Evolutionary conservation across 2,888 invertebrate species (phyloP), one percentile per base, ranked within the genome.

Genomic region (Dasypogon diadema): DNA sequence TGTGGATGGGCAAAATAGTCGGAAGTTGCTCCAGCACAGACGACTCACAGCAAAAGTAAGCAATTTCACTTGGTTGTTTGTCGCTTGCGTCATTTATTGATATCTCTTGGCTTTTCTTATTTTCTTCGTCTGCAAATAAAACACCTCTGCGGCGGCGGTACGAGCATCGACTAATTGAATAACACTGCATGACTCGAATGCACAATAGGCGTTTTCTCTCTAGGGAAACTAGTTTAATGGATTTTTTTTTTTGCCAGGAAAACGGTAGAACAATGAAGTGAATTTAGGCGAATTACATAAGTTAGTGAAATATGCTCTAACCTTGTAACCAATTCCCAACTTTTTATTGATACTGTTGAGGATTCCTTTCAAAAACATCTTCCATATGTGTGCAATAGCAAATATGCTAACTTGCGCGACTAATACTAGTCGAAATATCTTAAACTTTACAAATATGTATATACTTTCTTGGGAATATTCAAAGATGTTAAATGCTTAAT

Each of bases 61-160:
- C 16, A 51, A 65, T 65, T 65, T 65, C 65, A 46, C 65, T 46
- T n/a, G 10, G 16, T 6, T 34, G 48, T 65, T 65, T 26, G 46
- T 22, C 10, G 46, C 65, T 65, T 65, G 24, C 65, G 65, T 65
- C 65, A 65, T 65, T 65, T 26, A 48, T 24, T 24, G 24, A 8
- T 37, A 12, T 18, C 21, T 46, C 46, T 42, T 46, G 5, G 46
- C 42, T 21, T 65, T 65, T 65, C 42, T 42, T 65, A 10, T 12
- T 65, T 65, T 16, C 34, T 42, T 24, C 24, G 22, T 2, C 65
- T 18, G 16, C 51, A 6, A 1, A 18, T 12, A 12, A 12, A 42
- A n/a, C 12, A n/a, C 51, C 18, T 51, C 12, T 21, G 12, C 18
- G n/a, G 51, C 3, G 30, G 8, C 30, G 42, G 42, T 12, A n/a